Evolutionary conservation across 2,888 invertebrate genomes (phyloP), one percentile per base, ranked within the genome.

Genomic region (Branchinecta sandiegonensis): DNA sequence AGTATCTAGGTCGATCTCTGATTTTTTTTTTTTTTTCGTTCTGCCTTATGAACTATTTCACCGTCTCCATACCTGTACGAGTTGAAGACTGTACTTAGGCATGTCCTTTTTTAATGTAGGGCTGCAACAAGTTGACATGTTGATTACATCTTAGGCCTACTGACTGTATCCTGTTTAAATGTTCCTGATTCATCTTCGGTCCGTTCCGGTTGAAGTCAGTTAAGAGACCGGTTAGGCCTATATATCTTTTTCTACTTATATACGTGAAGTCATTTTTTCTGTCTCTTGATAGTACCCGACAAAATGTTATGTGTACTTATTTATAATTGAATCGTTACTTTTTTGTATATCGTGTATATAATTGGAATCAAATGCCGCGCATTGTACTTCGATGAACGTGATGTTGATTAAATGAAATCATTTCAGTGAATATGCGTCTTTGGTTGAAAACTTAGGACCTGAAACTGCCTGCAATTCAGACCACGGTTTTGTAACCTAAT

Each of bases 331-430:
- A 37, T 37, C 37, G 37, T 37, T 37, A 37, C 37, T 37, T 37
- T 37, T 56, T 56, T 56, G 63, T 56, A 56, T 56, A 56, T 56
- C 63, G 63, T 56, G 63, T 56, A 56, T 56, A 56, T 56, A 56
- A 56, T 56, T 56, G 63, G 23, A 56, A 17, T 56, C 23, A 11
- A 56, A 56, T 56, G 63, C n/a, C 11, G 63, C 63, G 63, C 23
- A n/a, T 56, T 56, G 63, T 56, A 56, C n/a, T 56, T 17, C 63
- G 63, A 56, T 56, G n/a, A 37, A 56, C 63, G 63, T 56, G 63
- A 56, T 56, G 14, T 56, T 56, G 63, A 56, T 56, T 56, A 56
- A 56, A 56, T 56, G 63, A 23, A 56, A 56, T 56, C n/a, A 56
- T 56, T 56, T 56, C 63, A 56, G 63, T 56, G n/a, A 56, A 17